Evolutionary conservation across 2,797 vertebrate species (phyloP), one percentile per base, ranked within the genome.

Genomic region (Carcharodon carcharias): DNA sequence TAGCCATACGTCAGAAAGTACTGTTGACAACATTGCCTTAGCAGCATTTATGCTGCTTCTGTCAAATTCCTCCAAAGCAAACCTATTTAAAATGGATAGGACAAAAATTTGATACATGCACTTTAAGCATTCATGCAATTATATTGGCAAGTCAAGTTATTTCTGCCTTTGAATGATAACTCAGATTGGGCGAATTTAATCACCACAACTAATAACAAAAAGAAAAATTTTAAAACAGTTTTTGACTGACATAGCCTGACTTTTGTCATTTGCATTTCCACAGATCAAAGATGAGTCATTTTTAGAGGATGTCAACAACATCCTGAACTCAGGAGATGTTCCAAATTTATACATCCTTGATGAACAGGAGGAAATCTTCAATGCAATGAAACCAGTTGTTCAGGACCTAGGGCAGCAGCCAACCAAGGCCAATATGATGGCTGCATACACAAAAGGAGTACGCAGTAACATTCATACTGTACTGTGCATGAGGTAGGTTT

Each of bases 201-300:
- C n/a, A 40, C 26, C 85, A 88, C 2, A 88, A 80, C 77, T 80
- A 40, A 16, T 40, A 18, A 56, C 21, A 85, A 45, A 56, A 88
- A 88, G 0, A 89, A 92, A 40, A 0, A 21, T 93, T 93, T n/a
- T 40, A 65, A 61, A 61, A 61, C 26, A 35, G 1, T 35, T 91
- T 61, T 93, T 93, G 21, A 67, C 8, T 26, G 21, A 9, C 16
- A 65, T 67, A 85, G 21, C 45, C 91, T 12, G 21, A 65, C 63
- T 93, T 93, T 67, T 93, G 63, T 63, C 6, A 93, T 93, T 71
- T 35, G 14, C 35, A 96, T 82, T 96, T 5, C 96, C 96, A 96
- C 97, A 99, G 99, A 99, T 99, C 97, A 99, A 99, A 97, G 98
- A 97, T 0, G 98, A 99, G 97, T 98, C 98, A 18, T 99, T 99